Base-by-base conservation (phyloP, 2,113 vertebrate species). In the Pachycephala philippinensis region DNA sequence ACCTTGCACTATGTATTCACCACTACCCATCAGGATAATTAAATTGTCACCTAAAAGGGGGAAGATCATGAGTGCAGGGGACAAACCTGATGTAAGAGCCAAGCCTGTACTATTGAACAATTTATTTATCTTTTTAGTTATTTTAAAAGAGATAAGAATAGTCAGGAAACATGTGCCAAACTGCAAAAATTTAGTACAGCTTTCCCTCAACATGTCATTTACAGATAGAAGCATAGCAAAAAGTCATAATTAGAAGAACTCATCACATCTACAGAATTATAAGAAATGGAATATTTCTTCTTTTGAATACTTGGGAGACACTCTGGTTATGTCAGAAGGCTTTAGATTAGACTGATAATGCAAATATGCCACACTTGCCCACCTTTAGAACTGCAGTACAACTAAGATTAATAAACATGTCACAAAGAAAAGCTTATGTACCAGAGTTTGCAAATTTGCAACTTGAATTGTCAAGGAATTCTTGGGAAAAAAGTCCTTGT, bases 341-440 rank as follows among this genome's bases (percentile, higher is more conserved):
- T 86, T 89, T 59, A 69, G 45, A 89, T 79, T 65, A 87, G 80
- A 94, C 78, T 85, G 95, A 95, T 96, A 95, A 89, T 53, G 42
- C 26, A 68, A 96, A 59, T 68, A 89, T 26, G 54, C 70, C 87
- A 92, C 72, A 93, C 54, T 87, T 64, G 65, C 70, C 80, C 95
- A 96, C 85, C 81, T 94, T 92, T 84, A 90, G 89, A 97, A 89
- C 88, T 88, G 60, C 69, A 84, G 92, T 93, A 92, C 78, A 95
- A 95, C 71, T 90, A 92, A 96, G 80, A 97, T 95, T 95, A 97
- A 97, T 97, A 97, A 97, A 96, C 54, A 65, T 42, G 91, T 92
- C 95, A 93, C 53, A 57, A 83, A n/a, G 28, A 86, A 83, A 90
- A 94, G 50, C 59, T 82, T 84, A 83, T 13, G 72, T 76, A 90